phyloP scores from a whole-genome alignment of 92 coral and sea anemone species.

The Porites cylindrica region DNA sequence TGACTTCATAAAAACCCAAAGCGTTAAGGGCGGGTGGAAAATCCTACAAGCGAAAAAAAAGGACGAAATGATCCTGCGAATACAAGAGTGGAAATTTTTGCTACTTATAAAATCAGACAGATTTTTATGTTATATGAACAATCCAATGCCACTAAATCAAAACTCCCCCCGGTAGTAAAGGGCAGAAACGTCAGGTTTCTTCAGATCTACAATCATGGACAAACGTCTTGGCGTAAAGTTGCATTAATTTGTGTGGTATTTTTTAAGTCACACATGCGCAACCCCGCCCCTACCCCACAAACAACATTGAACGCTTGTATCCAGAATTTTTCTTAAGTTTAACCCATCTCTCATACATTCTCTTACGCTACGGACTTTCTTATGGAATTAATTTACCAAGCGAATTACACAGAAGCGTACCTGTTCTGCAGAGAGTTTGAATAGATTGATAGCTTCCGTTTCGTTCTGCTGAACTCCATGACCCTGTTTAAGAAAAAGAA shows the following conservation, averaged over 20 bases:
- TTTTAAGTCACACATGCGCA: too few species aligned
- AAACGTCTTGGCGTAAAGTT: too few species aligned
- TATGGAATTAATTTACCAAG: too few species aligned
- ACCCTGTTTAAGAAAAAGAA: constrained; percentile 58
- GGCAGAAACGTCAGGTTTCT: neutral
- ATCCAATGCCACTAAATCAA: neutral
- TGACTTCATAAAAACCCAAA: constrained; percentile 87
- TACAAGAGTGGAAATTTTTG: neutral
- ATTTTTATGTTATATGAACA: neutral
- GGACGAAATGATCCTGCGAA: too few species aligned
- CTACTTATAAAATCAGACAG: neutral
- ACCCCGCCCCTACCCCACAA: too few species aligned
- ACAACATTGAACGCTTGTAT: too few species aligned
- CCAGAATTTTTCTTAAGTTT: too few species aligned
- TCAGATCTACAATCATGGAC: too few species aligned
- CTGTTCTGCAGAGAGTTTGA: constrained; percentile 84
- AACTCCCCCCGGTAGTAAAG: neutral
- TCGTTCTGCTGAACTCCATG: constrained; percentile 88
- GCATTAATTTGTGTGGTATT: too few species aligned
- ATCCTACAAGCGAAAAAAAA: constrained; percentile 38
- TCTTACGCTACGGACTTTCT: neutral
- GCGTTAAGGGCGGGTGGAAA: constrained; percentile 97
- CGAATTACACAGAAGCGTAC: constrained; percentile 19
- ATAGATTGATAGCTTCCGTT: constrained; percentile 82
- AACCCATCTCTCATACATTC: too few species aligned